Percentiles rank a stretch among this genome's conserved stretches.
These are phyloP conservation scores for Heliocidaris tuberculata DNA, from an alignment of 35 echinoderm and acorn worm genomes.

Conservation along the genomic window DNA sequence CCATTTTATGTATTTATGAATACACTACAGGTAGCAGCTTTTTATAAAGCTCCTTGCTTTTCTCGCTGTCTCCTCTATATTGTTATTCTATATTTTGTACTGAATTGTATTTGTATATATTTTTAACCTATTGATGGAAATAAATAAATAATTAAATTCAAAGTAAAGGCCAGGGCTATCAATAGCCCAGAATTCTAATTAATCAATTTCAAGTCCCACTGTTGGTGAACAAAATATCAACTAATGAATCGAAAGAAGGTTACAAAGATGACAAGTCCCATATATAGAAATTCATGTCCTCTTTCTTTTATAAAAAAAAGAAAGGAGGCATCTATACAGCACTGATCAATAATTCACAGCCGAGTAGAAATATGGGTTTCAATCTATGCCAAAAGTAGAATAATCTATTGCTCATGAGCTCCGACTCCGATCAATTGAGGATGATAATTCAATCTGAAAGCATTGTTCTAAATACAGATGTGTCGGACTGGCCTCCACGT, in stretches of 20 bases:
- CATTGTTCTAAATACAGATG: conserved; percentile 5
- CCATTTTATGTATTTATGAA: too few relatives aligned
- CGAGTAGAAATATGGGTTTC: background rate
- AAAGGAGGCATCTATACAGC: background rate
- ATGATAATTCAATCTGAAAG: conserved; percentile 1
- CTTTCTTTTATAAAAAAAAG: background rate
- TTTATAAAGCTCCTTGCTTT: too few relatives aligned
- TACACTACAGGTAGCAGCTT: too few relatives aligned
- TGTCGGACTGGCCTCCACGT: background rate
- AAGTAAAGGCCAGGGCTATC: background rate
- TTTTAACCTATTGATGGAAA: too few relatives aligned
- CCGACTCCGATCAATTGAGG: background rate
- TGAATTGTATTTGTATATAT: too few relatives aligned
- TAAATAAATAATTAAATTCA: too few relatives aligned
- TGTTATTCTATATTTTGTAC: too few relatives aligned
- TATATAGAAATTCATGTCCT: background rate
- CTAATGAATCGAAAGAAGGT: background rate
- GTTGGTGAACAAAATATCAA: background rate
- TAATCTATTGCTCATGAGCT: background rate
- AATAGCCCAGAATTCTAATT: background rate
- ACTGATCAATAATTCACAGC: background rate
- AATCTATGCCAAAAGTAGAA: background rate
- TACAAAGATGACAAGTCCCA: background rate
- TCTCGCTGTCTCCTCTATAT: too few relatives aligned
- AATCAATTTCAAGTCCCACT: background rate